Evolutionary conservation across 1,140 invertebrate genomes (phyloP), one percentile per base, ranked within the genome.

Genomic region (Leucophenga varia): DNA sequence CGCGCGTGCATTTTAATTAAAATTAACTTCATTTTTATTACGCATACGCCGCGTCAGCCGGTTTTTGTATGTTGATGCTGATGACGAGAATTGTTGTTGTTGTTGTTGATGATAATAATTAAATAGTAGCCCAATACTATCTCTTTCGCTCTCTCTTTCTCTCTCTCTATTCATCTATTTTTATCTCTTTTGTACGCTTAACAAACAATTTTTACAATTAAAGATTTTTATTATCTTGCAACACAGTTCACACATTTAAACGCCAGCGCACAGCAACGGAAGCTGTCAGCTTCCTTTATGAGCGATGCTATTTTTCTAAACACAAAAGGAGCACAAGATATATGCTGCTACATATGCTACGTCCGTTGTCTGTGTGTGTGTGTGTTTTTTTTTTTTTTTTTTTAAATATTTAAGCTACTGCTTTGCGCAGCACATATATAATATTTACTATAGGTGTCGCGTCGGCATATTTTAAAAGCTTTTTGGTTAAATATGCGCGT

Each of bases 391-490:
- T 31, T 31, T 51, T 43, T 50, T 49, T 58, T 49, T 53, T 45
- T 54, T 57, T 63, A 64, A 64, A 64, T 64, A 60, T 64, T 64
- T 64, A 64, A 64, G 59, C 60, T 61, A 57, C 50, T 57, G 16
- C 3, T 37, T 37, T 13, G 7, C 54, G 56, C 59, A n/a, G n/a
- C n/a, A n/a, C 34, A n/a, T 36, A 63, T 57, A 64, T 69, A 59
- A 64, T 70, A 69, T 69, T 56, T 64, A 69, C 64, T 58, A 57
- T 57, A 70, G 67, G 67, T 70, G 67, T 71, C 63, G 67, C 67
- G 67, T 70, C 67, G 67, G 67, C 67, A 70, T 70, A 70, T 70
- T 70, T 71, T 71, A 71, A 71, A 71, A 70, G 67, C 67, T 61
- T 67, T 71, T 70, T 57, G 56, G n/a, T 65, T 70, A 60, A 52